These are phyloP conservation scores for Procavia capensis DNA, from an alignment of 2,113 vertebrate species.

Conservation along the genomic window DNA sequence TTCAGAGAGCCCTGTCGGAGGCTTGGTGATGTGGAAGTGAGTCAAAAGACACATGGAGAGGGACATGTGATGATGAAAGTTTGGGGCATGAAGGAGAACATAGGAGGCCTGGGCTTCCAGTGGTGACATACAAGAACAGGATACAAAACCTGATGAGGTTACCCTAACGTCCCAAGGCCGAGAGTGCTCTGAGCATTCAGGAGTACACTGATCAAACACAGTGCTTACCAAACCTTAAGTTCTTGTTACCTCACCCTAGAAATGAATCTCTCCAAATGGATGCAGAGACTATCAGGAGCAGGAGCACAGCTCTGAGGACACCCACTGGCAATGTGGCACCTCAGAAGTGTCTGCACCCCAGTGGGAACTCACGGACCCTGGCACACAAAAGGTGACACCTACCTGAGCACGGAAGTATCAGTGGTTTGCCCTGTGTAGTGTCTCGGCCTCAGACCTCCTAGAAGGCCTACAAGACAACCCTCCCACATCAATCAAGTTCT, in stretches of 20 bases:
- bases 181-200: neutral
- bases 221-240: neutral
- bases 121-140: fast-evolving
- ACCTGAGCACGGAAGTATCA: fast-evolving
- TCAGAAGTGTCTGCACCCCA: neutral
- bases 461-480: fast-evolving
- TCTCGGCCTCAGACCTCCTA: neutral
- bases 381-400: neutral
- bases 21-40: neutral
- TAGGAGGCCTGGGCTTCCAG: neutral
- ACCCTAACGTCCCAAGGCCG: too few species aligned
- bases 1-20: neutral
- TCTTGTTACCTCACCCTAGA: neutral
- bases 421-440: fast-evolving
- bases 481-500: neutral
- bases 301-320: neutral
- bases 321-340: neutral
- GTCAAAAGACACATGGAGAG: neutral
- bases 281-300: neutral
- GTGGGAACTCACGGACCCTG: fast-evolving
- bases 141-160: neutral
- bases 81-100: neutral
- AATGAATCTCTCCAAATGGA: neutral
- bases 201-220: neutral
- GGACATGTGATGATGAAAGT: fast-evolving